Base-by-base conservation (phyloP, 2,113 vertebrate species). In the Channa maculata region DNA sequence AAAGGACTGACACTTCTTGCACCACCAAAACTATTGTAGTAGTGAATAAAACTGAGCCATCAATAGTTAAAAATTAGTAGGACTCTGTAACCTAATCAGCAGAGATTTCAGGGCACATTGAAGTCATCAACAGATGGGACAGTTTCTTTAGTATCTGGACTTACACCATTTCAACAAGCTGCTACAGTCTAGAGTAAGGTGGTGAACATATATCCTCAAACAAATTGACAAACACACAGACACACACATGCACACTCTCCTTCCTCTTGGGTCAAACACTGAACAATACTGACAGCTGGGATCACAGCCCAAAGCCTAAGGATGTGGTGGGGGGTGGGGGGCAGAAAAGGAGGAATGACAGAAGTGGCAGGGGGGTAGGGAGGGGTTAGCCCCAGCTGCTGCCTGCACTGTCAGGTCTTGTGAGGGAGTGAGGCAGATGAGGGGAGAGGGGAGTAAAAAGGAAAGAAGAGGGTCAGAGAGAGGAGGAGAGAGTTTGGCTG, bases 221-320 rank as follows among this genome's bases (percentile, higher is more conserved):
- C 43, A 57, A 48, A 62, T 58, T 24, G 24, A 51, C 33, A 45
- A 59, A 62, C 62, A 45, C 69, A 44, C 68, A 67, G 50, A 70
- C 57, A 41, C 34, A 38, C 52, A 48, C 58, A 50, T 34, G 24
- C 65, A 58, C 51, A 61, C 94, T 82, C 84, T 82, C 75, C 92
- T 83, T 92, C 79, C 95, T 94, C 91, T 79, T 92, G 94, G 94
- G 94, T 95, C 53, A 61, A 89, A 92, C 93, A 93, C 95, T 94
- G 93, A 95, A 97, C 95, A 96, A 96, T 96, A 94, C 94, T 94
- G 96, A 96, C 96, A 98, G 97, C 96, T 97, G 96, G 95, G 95
- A 96, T 95, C 93, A 93, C 85, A 93, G 89, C 90, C 85, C 87
- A 88, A 77, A 89, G 86, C 85, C 83, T 10, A 79, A 88, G 87